These are phyloP conservation scores for Mechanitis mazaeus DNA, from an alignment of 2,888 invertebrate genomes.

Conservation along the genomic window DNA sequence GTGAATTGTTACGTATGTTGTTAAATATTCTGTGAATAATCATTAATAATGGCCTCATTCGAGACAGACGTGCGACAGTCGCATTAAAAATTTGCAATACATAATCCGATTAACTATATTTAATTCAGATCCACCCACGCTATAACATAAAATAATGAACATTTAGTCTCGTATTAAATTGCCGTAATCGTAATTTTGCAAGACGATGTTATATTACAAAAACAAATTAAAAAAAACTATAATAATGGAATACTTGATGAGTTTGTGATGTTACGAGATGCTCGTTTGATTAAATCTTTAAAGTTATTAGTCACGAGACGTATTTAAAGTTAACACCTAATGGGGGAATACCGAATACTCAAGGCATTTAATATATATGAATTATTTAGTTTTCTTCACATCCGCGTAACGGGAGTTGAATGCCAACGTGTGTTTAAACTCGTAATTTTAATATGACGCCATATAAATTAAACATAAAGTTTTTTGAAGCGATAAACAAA, in stretches of 20 bases:
- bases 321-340: constrained; percentile 8
- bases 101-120: constrained; percentile 9
- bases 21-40: constrained; percentile 28
- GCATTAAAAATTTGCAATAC: constrained; percentile 15
- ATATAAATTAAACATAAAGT: constrained; percentile 4
- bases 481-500: no score
- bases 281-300: constrained; percentile 10
- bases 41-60: constrained; percentile 9
- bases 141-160: constrained; percentile 24
- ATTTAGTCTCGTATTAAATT: constrained; percentile 19
- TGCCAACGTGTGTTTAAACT: constrained; percentile 24
- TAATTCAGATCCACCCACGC: constrained; percentile 24
- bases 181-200: constrained; percentile 18
- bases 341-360: constrained; percentile 16
- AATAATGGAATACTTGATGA: constrained; percentile 16
- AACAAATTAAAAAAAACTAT: constrained; percentile 15
- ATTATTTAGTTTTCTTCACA: constrained; percentile 16
- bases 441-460: constrained; percentile 24
- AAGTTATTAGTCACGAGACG: constrained; percentile 6
- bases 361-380: constrained; percentile 13
- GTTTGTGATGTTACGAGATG: constrained; percentile 15
- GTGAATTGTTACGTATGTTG: constrained; percentile 33
- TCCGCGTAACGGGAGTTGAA: constrained; percentile 36
- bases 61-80: constrained; percentile 14
- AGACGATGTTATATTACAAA: constrained; percentile 12